Evolutionary conservation across 1,140 invertebrate species (phyloP).

Genomic region (Solenopsis fugax): DNA sequence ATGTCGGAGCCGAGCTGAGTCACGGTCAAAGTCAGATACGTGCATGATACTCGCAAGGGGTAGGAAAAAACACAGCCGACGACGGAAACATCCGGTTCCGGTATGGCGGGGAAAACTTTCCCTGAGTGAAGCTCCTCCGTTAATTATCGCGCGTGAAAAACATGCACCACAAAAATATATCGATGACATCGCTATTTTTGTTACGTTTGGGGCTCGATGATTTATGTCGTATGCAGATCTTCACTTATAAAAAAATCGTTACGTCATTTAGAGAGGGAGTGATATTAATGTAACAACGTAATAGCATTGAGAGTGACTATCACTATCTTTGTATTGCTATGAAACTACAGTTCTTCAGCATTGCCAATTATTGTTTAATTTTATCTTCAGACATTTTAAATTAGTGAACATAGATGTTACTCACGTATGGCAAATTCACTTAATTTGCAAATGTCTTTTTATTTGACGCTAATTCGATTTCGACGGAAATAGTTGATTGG

Average conservation of each 20-base stretch:
- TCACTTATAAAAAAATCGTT: conserved; percentile 30
- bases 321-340: no score
- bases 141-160: conserved; percentile 75
- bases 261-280: conserved; percentile 5
- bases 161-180: conserved; percentile 27
- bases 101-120: conserved; percentile 42
- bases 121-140: conserved; percentile 71
- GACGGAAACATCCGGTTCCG: conserved; percentile 84
- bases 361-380: background rate
- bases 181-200: conserved; percentile 65
- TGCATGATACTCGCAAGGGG: conserved; percentile 71
- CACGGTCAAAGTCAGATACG: conserved; percentile 83
- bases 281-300: conserved; percentile 17
- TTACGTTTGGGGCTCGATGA: conserved; percentile 20
- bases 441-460: conserved; percentile 12
- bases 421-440: background rate
- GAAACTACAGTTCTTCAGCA: background rate
- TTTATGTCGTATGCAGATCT: conserved; percentile 35
- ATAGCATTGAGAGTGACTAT: background rate
- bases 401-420: background rate
- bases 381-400: background rate
- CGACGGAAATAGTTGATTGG: conserved; percentile 12
- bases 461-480: background rate
- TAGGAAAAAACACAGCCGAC: conserved; percentile 77
- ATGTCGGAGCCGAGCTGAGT: conserved; percentile 79